Base-by-base conservation (phyloP, 2,888 invertebrate species). In the Euzophera pinguis region DNA sequence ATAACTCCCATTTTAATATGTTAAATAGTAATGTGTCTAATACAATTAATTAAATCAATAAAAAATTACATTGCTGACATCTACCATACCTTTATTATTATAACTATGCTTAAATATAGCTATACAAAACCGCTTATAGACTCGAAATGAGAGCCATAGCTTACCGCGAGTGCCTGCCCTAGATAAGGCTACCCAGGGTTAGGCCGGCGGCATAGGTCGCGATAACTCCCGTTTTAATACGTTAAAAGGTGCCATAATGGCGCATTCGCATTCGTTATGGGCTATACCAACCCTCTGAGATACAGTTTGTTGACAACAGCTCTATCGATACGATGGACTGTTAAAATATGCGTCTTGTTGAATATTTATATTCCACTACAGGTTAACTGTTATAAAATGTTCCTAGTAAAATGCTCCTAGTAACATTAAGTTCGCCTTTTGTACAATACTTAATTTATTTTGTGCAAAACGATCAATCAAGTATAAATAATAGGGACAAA, bases 221-320 rank as follows among this genome's bases (percentile, higher is more conserved):
- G 82, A 84, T 84, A 85, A 85, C 78, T 81, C 75, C 68, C 81
- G 80, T 84, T 86, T 87, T 88, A 88, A 84, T 86, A 87, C 85
- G 81, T 86, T 86, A 87, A 90, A 90, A 89, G 88, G 88, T 85
- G 80, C 81, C 82, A 75, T 86, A 88, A 89, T 87, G 77, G 79
- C 81, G 81, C 84, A 73, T 85, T 82, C 75, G 81, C 85, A 85
- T 88, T 84, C 81, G 81, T 88, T 86, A 84, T 78, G 71, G 76
- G 74, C 69, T 70, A 70, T 29, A 27, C 17, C 22, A 22, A 35
- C 42, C 50, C 50, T 35, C 42, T 34, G n/a, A 43, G 34, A 41
- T 50, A 50, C 29, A 32, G 43, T 43, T 17, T 50, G 50, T 50
- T 50, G 51, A 51, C 51, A 42, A 42, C 50, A 22, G 43, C 51